Percentiles rank a stretch among this genome's conserved stretches.
Evolutionary conservation across 1,140 invertebrate species (phyloP).

Genomic region (Papilio helenus): DNA sequence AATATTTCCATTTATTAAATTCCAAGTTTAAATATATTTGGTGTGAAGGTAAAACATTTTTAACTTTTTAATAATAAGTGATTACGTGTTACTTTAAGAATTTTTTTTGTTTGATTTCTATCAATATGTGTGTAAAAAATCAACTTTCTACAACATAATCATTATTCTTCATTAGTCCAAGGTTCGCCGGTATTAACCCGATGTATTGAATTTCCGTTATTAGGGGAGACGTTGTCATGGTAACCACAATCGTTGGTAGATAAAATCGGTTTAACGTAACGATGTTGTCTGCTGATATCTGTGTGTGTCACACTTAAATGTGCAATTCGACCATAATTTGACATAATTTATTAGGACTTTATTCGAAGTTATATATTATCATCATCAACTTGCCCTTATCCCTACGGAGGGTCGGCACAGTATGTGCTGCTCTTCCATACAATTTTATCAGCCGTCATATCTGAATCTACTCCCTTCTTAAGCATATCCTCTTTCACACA

Average conservation of each 20-base stretch:
- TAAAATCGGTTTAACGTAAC: neutral
- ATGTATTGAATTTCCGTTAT: slow-evolving; percentile 15
- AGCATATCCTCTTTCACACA: too few species aligned
- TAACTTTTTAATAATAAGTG: too few species aligned
- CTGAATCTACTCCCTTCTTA: too few species aligned
- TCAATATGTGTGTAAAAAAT: neutral
- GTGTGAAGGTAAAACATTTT: too few species aligned
- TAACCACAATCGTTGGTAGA: neutral
- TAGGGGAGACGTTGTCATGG: slow-evolving; percentile 5
- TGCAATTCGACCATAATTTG: too few species aligned
- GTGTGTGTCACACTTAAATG: neutral
- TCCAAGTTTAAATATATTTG: neutral
- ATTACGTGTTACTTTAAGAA: neutral
- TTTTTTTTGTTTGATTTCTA: neutral
- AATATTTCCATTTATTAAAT: neutral
- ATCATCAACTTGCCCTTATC: too few species aligned
- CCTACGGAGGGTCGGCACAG: too few species aligned
- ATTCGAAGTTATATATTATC: too few species aligned
- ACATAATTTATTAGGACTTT: too few species aligned
- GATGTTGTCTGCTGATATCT: neutral
- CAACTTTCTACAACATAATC: neutral
- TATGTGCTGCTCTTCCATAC: too few species aligned
- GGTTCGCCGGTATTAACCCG: slow-evolving; percentile 10
- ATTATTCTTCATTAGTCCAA: slow-evolving; percentile 16
- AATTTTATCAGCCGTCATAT: too few species aligned